These are phyloP conservation scores for Macrostomum cliftonense DNA, from an alignment of 2,888 invertebrate species.

Conservation along the genomic window DNA sequence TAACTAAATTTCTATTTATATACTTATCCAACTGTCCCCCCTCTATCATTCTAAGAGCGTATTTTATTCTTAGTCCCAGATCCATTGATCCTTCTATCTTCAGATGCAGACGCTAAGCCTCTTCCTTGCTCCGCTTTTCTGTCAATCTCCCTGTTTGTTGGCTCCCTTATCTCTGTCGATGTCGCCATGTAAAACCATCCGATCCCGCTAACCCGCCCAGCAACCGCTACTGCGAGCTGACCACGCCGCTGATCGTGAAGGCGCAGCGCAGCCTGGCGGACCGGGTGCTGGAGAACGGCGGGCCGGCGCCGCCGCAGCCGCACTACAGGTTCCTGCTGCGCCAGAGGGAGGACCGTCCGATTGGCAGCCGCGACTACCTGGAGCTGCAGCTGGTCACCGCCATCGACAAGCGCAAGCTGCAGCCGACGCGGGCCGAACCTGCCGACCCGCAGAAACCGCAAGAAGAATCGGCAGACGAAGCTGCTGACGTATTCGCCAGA, in stretches of 20 bases:
- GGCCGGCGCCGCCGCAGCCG: slow-evolving; percentile 22
- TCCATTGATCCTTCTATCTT: no score
- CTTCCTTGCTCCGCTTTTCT: no score
- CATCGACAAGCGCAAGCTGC: slow-evolving; percentile 7
- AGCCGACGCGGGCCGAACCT: slow-evolving; percentile 16
- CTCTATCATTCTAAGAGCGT: no score
- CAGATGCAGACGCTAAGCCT: no score
- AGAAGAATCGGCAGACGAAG: slow-evolving; percentile 21
- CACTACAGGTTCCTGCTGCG: slow-evolving; percentile 16
- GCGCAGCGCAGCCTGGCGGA: slow-evolving; percentile 26
- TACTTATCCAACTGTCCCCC: no score
- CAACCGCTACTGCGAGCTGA: slow-evolving; percentile 30
- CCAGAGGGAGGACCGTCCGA: not conserved
- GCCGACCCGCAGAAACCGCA: slow-evolving; percentile 28
- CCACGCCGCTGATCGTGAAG: slow-evolving; percentile 29
- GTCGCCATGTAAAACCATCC: no score
- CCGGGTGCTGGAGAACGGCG: slow-evolving; percentile 13
- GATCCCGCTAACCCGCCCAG: no score
- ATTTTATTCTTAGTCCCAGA: no score
- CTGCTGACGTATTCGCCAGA: not conserved
- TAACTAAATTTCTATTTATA: no score
- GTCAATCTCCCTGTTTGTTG: not conserved
- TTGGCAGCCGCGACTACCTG: slow-evolving; percentile 10
- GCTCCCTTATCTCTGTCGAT: no score
- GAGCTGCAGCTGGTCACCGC: slow-evolving; percentile 23